Conservation (phyloP, 1,140 invertebrate species). For the Rhyacophila brunnea region DNA sequence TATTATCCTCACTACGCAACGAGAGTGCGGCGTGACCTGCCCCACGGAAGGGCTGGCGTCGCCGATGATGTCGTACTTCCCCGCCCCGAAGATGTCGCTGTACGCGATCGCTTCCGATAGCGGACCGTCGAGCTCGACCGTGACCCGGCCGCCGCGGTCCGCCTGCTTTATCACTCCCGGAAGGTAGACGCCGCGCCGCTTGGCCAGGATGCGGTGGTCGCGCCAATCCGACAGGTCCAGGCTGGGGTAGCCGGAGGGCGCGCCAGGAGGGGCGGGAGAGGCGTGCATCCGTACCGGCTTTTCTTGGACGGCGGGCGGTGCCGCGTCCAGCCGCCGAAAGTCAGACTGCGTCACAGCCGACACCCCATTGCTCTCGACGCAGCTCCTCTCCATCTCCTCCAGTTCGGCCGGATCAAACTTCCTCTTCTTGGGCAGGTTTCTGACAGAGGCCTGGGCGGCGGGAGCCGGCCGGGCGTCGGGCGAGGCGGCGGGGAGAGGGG, state of each 20-base stretch:
- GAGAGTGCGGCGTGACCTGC: slow-evolving; percentile 57
- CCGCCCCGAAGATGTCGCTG: slow-evolving; percentile 70
- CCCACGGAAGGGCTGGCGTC: slow-evolving; percentile 86
- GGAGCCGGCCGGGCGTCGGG: slow-evolving; percentile 41
- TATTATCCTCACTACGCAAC: slow-evolving; percentile 59
- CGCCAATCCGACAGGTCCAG: slow-evolving; percentile 90
- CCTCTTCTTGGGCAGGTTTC: slow-evolving; percentile 83
- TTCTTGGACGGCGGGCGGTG: slow-evolving; percentile 3
- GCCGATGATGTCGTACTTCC: slow-evolving; percentile 86
- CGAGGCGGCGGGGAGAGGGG: slow-evolving; percentile 38
- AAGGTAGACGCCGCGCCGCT: slow-evolving; percentile 76
- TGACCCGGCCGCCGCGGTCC: slow-evolving; percentile 59
- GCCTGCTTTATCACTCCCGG: slow-evolving; percentile 74
- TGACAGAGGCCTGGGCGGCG: slow-evolving; percentile 49
- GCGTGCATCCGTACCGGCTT: slow-evolving; percentile 38
- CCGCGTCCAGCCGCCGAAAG: slow-evolving; percentile 11
- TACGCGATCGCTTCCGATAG: slow-evolving; percentile 60
- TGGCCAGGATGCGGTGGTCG: slow-evolving; percentile 86
- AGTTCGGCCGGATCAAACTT: slow-evolving; percentile 83
- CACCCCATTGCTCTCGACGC: slow-evolving; percentile 45
- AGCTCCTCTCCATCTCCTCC: slow-evolving; percentile 62
- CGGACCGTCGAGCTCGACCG: slow-evolving; percentile 70
- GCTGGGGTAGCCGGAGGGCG: slow-evolving; percentile 41
- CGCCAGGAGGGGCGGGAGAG: slow-evolving; percentile 43
- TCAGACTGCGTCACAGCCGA: slow-evolving; percentile 21